Conservation (phyloP, 2,888 invertebrate species). For the Galeopsomyia nigrocyanea region DNA sequence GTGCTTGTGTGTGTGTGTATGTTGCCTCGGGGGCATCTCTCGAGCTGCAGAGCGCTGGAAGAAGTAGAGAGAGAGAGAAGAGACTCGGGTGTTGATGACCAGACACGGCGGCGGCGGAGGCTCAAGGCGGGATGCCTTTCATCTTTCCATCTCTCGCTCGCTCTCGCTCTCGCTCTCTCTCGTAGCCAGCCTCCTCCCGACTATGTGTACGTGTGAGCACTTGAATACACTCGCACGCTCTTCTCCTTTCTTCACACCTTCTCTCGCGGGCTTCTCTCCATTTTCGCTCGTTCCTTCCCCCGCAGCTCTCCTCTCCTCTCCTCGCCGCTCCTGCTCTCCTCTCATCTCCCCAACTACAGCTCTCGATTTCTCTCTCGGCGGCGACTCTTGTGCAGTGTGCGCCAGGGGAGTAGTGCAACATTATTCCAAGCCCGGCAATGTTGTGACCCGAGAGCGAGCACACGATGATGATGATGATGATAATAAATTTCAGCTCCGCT, state of each 20-base stretch:
- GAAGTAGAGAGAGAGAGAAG: slow-evolving; percentile 44
- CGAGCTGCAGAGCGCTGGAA: slow-evolving; percentile 15
- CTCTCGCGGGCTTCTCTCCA: background rate
- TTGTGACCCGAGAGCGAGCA: no score
- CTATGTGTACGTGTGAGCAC: no score
- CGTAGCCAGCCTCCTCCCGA: no score
- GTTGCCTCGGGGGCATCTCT: slow-evolving; percentile 43
- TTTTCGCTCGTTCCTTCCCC: background rate
- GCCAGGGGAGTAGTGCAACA: no score
- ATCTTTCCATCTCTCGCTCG: slow-evolving; percentile 60
- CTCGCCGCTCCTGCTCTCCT: slow-evolving; percentile 1
- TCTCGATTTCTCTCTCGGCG: slow-evolving; percentile 7
- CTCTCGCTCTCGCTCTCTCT: no score
- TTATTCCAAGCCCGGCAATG: no score
- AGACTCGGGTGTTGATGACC: slow-evolving; percentile 62
- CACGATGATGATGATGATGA: no score
- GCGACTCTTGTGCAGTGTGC: no score
- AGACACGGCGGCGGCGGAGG: slow-evolving; percentile 62
- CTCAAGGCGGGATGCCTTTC: slow-evolving; percentile 65
- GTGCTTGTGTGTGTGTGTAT: slow-evolving; percentile 45
- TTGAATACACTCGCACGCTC: background rate
- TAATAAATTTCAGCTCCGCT: no score
- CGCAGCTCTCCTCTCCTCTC: slow-evolving; percentile 25
- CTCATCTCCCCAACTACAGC: no score
- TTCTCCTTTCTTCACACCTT: slow-evolving; percentile 8